A percentile compares a stretch with the other conserved stretches of the same genome.
phyloP scores from a whole-genome alignment of 2,888 invertebrate genomes.

The Tiliacea citrago region DNA sequence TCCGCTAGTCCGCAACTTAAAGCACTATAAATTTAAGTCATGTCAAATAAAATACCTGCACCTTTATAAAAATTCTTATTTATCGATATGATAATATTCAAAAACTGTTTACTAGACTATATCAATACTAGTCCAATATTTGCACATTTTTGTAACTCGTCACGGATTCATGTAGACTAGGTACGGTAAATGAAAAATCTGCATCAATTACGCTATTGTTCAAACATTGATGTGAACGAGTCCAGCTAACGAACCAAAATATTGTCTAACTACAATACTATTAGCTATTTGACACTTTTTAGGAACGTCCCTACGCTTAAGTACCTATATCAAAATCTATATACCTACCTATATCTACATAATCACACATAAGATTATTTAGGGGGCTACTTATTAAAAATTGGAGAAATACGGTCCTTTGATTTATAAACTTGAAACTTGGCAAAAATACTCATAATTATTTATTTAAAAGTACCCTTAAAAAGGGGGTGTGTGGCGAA shows the following conservation, averaged over 20 bases:
- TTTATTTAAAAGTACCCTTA: no score
- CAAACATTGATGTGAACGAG: conserved; percentile 32
- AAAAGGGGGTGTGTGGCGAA: no score
- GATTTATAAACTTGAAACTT: no score
- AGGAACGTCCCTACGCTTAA: background rate
- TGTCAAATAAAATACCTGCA: background rate
- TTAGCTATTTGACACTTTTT: background rate
- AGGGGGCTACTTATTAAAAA: no score
- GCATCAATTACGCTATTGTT: conserved; percentile 23
- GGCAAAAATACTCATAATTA: no score
- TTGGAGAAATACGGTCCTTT: no score
- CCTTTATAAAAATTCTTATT: background rate
- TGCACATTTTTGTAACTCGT: conserved; percentile 1
- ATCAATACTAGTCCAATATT: conserved; percentile 15
- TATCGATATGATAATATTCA: background rate
- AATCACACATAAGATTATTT: no score
- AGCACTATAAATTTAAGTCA: background rate
- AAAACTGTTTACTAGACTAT: conserved; percentile 1
- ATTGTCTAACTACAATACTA: background rate
- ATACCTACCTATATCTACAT: no score
- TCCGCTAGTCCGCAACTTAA: no score
- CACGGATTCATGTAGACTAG: conserved; percentile 3
- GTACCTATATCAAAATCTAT: background rate
- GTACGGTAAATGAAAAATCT: conserved; percentile 17
- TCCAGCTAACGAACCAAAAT: conserved; percentile 50